Percentiles rank a stretch among this genome's conserved stretches.
These are phyloP conservation scores for Phrynocephalus forsythii DNA, from an alignment of 2,797 vertebrate species.

Conservation along the genomic window DNA sequence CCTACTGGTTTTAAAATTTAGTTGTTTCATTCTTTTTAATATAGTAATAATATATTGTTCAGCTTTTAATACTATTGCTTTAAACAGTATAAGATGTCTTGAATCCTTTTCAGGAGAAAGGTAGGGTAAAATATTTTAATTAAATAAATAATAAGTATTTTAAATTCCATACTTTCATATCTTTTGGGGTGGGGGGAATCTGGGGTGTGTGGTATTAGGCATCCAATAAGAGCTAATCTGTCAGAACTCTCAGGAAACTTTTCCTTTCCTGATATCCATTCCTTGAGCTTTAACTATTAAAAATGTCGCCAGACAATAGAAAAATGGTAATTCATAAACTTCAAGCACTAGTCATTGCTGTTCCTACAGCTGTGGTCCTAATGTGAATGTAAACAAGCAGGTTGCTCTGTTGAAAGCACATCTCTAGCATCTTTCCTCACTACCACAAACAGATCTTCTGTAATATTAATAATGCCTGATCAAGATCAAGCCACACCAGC, in stretches of 20 bases:
- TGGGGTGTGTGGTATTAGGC: background rate
- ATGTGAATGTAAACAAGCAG: background rate
- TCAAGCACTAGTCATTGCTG: background rate
- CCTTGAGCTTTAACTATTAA: background rate
- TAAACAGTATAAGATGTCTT: too few species aligned
- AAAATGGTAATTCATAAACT: background rate
- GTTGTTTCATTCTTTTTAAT: too few species aligned
- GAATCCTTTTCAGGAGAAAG: too few species aligned
- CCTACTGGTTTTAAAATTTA: too few species aligned
- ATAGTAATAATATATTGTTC: too few species aligned
- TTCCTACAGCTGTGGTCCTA: background rate
- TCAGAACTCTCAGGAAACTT: background rate
- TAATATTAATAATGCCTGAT: background rate
- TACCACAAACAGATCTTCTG: background rate
- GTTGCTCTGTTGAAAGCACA: background rate
- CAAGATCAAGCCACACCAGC: background rate
- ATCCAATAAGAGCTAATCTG: background rate
- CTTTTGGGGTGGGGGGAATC: slow-evolving; percentile 14
- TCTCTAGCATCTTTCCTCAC: background rate
- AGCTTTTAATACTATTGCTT: too few species aligned
- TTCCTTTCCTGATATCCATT: background rate
- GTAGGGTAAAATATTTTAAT: too few species aligned
- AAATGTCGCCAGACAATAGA: background rate
- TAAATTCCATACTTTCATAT: slow-evolving; percentile 1
- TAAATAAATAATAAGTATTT: background rate